Conservation (phyloP, 2,888 invertebrate species). For the Agriopis aurantiaria region DNA sequence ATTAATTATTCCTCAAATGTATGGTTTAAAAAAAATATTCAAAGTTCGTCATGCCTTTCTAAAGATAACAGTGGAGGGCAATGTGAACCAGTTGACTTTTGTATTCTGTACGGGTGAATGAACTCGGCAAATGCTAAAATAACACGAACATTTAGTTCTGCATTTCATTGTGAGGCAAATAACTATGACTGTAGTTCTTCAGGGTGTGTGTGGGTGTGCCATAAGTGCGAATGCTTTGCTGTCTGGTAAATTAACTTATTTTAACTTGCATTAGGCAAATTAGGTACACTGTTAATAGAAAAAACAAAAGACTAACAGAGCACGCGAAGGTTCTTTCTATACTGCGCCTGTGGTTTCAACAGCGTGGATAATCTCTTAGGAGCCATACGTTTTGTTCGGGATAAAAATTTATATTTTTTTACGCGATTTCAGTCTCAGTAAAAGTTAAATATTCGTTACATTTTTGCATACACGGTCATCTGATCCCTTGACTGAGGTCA, state of each 20-base stretch:
- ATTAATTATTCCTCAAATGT: background rate
- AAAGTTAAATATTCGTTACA: too few species aligned
- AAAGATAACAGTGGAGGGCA: conserved; percentile 25
- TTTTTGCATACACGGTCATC: too few species aligned
- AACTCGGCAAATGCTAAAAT: conserved; percentile 28
- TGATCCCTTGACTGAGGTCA: too few species aligned
- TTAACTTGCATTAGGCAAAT: conserved; percentile 20
- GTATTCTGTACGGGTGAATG: conserved; percentile 17
- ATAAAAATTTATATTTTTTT: too few species aligned
- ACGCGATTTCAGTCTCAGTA: too few species aligned
- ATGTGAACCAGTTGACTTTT: conserved; percentile 1
- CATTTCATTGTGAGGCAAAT: conserved; percentile 24
- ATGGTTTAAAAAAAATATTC: background rate
- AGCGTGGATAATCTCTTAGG: too few species aligned
- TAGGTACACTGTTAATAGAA: background rate
- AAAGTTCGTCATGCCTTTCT: conserved; percentile 13
- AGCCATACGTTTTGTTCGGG: too few species aligned
- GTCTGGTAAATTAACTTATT: conserved; percentile 12
- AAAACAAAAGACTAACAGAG: too few species aligned
- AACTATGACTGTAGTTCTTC: conserved; percentile 16
- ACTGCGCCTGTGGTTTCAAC: too few species aligned
- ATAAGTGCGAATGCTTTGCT: conserved; percentile 16
- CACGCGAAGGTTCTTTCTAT: too few species aligned
- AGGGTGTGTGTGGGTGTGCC: conserved; percentile 29
- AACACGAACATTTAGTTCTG: conserved; percentile 23